A percentile compares a stretch with the other conserved stretches of the same genome.
phyloP scores from a whole-genome alignment of 2,888 invertebrate genomes.

The Peribatodes rhomboidaria region DNA sequence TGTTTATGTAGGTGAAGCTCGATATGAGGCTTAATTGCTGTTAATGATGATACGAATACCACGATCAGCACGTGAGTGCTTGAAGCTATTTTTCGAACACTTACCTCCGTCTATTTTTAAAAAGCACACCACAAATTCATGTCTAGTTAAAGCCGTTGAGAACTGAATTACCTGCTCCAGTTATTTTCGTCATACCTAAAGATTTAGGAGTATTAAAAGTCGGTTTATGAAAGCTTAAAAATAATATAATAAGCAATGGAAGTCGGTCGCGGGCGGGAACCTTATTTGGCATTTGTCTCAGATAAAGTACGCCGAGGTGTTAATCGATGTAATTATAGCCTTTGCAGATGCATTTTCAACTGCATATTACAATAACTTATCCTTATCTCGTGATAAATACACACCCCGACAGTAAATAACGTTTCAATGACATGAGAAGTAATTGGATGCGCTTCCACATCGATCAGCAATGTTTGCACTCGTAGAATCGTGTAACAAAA shows the following conservation, averaged over 20 bases:
- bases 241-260: slow-evolving; percentile 12
- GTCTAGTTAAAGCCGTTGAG: slow-evolving; percentile 1
- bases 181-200: slow-evolving; percentile 2
- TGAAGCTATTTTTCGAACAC: slow-evolving; percentile 23
- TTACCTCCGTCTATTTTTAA: slow-evolving; percentile 14
- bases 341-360: slow-evolving; percentile 56
- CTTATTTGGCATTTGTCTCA: slow-evolving; percentile 43
- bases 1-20: slow-evolving; percentile 11
- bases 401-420: slow-evolving; percentile 72
- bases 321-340: slow-evolving; percentile 61
- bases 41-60: slow-evolving; percentile 32
- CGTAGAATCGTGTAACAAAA: slow-evolving; percentile 57
- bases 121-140: slow-evolving; percentile 7
- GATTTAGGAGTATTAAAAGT: slow-evolving; percentile 10
- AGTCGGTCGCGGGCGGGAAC: slow-evolving; percentile 14
- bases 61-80: slow-evolving; percentile 29
- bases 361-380: slow-evolving; percentile 51
- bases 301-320: slow-evolving; percentile 44
- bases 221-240: slow-evolving; percentile 2
- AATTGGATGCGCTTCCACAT: slow-evolving; percentile 74
- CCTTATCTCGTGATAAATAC: slow-evolving; percentile 71
- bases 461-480: slow-evolving; percentile 61
- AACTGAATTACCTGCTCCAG: not conserved
- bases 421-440: slow-evolving; percentile 72
- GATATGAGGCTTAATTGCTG: slow-evolving; percentile 28